A percentile compares a stretch with the other conserved stretches of the same genome.
Conservation (phyloP, 2,113 vertebrate genomes). For the Sterna hirundo region DNA sequence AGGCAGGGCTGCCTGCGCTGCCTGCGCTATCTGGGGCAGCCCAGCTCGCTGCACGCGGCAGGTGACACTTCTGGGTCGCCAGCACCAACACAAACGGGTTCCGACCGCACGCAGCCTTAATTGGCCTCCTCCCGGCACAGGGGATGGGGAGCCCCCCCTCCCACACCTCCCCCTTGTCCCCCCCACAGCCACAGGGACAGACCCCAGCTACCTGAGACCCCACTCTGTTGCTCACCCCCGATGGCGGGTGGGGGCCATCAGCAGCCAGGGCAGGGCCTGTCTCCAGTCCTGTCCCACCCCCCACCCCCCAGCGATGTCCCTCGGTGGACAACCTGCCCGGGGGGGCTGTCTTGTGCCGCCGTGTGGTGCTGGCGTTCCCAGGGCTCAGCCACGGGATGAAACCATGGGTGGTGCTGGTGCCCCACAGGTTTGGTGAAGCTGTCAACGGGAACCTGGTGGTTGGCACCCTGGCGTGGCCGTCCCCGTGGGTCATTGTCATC, state of each 20-base stretch:
- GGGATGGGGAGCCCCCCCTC: not conserved
- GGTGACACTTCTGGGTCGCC: constrained; percentile 58
- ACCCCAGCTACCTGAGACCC: not conserved
- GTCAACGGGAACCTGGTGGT: constrained; percentile 96
- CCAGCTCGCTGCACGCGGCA: not conserved
- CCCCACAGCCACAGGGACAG: fast-evolving
- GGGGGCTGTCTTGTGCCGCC: not conserved
- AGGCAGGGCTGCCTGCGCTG: not conserved
- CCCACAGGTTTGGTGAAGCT: constrained; percentile 89
- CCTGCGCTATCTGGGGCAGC: constrained; percentile 41
- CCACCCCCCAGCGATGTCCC: fast-evolving
- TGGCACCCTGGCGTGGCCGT: constrained; percentile 93
- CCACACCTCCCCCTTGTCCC: not conserved
- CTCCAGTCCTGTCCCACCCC: fast-evolving
- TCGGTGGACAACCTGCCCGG: fast-evolving
- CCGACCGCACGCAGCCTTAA: not conserved
- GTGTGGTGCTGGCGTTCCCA: fast-evolving
- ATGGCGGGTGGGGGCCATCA: fast-evolving
- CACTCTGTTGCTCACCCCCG: not conserved
- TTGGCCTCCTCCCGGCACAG: not conserved
- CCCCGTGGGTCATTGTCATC: constrained; percentile 96
- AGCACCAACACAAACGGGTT: not conserved
- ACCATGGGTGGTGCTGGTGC: not conserved
- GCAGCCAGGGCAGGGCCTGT: not conserved
- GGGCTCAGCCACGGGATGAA: not conserved